Evolutionary conservation across 1,140 invertebrate genomes (phyloP).

Genomic region (Pissodes strobi): DNA sequence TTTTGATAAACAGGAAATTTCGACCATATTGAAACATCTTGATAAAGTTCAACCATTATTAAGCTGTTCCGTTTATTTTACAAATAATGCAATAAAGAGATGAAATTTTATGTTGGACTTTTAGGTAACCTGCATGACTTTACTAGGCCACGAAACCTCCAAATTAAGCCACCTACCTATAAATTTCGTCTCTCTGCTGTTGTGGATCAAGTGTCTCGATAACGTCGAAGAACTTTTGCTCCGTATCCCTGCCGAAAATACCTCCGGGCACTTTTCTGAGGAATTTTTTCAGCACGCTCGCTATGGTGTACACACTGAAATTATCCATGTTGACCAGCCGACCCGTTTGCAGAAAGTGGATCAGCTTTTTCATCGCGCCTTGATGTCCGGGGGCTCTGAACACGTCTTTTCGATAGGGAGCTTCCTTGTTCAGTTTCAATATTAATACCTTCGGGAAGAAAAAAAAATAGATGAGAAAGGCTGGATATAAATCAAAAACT

Average conservation of each 20-base stretch:
- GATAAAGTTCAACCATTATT: no score
- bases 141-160: no score
- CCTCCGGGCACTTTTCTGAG: constrained; percentile 96
- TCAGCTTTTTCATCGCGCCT: constrained; percentile 93
- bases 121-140: no score
- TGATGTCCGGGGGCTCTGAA: constrained; percentile 94
- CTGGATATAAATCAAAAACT: no score
- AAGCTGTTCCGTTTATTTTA: no score
- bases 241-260: constrained; percentile 89
- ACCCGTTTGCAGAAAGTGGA: constrained; percentile 93
- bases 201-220: constrained; percentile 78
- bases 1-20: constrained; percentile 9
- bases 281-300: constrained; percentile 97
- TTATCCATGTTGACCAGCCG: constrained; percentile 96
- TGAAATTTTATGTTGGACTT: no score
- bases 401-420: constrained; percentile 88
- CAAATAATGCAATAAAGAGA: no score
- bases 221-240: constrained; percentile 87
- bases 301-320: constrained; percentile 97
- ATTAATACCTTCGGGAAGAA: constrained; percentile 93
- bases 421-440: constrained; percentile 93
- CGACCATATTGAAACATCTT: no score
- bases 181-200: constrained; percentile 88
- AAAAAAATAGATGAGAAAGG: no score
- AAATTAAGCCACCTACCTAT: constrained; percentile 85